Evolutionary conservation across 2,888 invertebrate genomes (phyloP).

Genomic region (Cryptus armator): DNA sequence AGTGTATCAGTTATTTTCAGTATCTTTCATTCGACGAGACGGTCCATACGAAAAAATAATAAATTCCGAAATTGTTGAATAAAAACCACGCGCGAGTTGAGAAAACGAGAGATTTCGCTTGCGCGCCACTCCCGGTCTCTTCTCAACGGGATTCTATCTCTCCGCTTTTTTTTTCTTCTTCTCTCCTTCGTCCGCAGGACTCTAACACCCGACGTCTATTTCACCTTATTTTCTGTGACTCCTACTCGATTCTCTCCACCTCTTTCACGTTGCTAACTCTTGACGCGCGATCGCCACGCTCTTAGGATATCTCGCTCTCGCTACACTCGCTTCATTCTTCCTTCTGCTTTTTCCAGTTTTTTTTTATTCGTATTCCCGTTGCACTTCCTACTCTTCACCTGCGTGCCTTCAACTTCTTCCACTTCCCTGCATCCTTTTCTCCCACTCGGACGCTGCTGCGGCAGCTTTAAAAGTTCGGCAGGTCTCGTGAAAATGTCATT

Average conservation of each 20-base stretch:
- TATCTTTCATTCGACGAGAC: not conserved
- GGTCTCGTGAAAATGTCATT: conserved; percentile 9
- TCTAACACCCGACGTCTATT: conserved; percentile 28
- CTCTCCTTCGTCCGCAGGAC: conserved; percentile 33
- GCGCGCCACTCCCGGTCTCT: conserved; percentile 49
- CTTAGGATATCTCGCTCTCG: not conserved
- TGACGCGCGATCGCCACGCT: conserved; percentile 47
- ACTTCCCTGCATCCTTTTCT: conserved; percentile 15
- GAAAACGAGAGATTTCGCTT: conserved; percentile 1
- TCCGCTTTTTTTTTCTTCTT: conserved; percentile 55
- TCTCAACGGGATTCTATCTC: conserved; percentile 19
- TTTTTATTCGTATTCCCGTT: conserved; percentile 2
- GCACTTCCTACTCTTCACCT: conserved; percentile 7
- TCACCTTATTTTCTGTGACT: conserved; percentile 56
- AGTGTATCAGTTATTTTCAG: not conserved
- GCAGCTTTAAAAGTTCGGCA: conserved; percentile 24
- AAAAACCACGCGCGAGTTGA: not conserved
- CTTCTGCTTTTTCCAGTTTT: not conserved
- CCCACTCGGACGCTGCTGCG: conserved; percentile 10
- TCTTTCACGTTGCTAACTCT: conserved; percentile 29
- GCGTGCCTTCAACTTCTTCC: not conserved
- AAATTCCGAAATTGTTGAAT: not conserved
- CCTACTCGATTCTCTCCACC: conserved; percentile 62
- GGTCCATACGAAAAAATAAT: not conserved
- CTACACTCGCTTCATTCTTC: not conserved